These are phyloP conservation scores for Venusia cambrica DNA, from an alignment of 2,888 invertebrate species.

Conservation along the genomic window DNA sequence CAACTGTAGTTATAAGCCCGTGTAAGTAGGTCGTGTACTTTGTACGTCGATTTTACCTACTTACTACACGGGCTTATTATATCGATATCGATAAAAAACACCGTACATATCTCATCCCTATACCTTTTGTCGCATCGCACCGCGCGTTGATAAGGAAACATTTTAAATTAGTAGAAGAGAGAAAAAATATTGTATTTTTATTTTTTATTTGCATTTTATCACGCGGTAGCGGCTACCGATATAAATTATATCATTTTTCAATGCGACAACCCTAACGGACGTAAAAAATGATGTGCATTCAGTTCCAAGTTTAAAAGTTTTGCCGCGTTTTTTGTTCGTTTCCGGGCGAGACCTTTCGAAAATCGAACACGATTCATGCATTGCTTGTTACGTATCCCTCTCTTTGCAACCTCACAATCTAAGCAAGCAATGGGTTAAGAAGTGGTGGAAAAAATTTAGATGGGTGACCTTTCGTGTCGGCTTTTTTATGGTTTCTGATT, in stretches of 20 bases:
- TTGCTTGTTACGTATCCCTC: slow-evolving; percentile 24
- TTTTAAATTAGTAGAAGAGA: slow-evolving; percentile 78
- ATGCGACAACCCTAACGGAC: slow-evolving; percentile 76
- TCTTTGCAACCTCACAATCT: not conserved
- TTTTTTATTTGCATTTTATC: slow-evolving; percentile 76
- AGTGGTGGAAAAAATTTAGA: slow-evolving; percentile 6
- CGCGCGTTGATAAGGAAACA: slow-evolving; percentile 80
- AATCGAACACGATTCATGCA: slow-evolving; percentile 16
- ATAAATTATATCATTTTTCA: slow-evolving; percentile 82
- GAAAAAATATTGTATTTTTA: slow-evolving; percentile 71
- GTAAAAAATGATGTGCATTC: slow-evolving; percentile 79
- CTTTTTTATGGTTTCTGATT: slow-evolving; percentile 53
- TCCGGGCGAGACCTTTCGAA: slow-evolving; percentile 69
- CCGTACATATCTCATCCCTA: slow-evolving; percentile 54
- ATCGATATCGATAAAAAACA: slow-evolving; percentile 24
- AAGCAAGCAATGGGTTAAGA: slow-evolving; percentile 6
- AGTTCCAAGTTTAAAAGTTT: slow-evolving; percentile 75
- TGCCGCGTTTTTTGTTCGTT: slow-evolving; percentile 79
- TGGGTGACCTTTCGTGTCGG: slow-evolving; percentile 39
- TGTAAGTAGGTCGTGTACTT: too few species aligned
- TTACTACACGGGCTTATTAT: too few species aligned
- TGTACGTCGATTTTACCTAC: too few species aligned
- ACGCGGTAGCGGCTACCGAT: slow-evolving; percentile 77
- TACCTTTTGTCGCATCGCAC: slow-evolving; percentile 68
- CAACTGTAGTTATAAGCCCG: too few species aligned